These are phyloP conservation scores for Grallaria varia DNA, from an alignment of 2,113 vertebrate species.

Conservation along the genomic window DNA sequence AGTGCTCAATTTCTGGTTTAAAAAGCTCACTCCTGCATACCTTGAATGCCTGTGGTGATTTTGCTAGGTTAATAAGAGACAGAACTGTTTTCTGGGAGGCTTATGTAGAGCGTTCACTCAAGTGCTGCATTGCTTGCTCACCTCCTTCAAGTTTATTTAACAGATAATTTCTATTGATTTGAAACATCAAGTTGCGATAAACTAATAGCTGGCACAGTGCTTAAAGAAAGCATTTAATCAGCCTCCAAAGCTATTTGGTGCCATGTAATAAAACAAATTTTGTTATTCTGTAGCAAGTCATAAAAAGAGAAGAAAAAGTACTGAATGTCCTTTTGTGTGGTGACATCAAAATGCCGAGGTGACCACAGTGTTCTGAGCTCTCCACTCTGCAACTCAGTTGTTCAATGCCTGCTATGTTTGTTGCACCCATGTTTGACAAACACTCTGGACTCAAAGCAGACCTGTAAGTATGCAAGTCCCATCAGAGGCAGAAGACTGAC, in stretches of 20 bases:
- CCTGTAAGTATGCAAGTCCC: neutral
- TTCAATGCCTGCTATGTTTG: neutral
- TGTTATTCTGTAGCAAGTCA: neutral
- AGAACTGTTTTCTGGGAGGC: neutral
- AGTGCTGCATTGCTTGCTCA: neutral
- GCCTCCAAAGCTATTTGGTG: neutral
- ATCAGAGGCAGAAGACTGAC: neutral
- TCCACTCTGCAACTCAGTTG: neutral
- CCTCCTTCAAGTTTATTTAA: constrained; percentile 22
- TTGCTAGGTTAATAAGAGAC: neutral
- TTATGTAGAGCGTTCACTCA: neutral
- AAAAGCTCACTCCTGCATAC: neutral
- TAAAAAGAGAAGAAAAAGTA: neutral
- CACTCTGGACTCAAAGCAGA: neutral
- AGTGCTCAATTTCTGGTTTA: neutral
- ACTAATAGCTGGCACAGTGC: neutral
- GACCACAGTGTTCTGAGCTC: neutral
- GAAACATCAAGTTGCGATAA: neutral
- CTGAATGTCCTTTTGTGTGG: neutral
- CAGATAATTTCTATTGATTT: constrained; percentile 18
- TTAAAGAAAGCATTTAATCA: neutral
- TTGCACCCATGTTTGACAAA: neutral
- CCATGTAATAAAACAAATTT: neutral
- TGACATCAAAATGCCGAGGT: neutral
- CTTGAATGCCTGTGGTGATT: neutral